Percentiles rank a stretch among this genome's conserved stretches.
phyloP scores from a whole-genome alignment of 2,888 invertebrate genomes.

The Yponomeuta cagnagella region DNA sequence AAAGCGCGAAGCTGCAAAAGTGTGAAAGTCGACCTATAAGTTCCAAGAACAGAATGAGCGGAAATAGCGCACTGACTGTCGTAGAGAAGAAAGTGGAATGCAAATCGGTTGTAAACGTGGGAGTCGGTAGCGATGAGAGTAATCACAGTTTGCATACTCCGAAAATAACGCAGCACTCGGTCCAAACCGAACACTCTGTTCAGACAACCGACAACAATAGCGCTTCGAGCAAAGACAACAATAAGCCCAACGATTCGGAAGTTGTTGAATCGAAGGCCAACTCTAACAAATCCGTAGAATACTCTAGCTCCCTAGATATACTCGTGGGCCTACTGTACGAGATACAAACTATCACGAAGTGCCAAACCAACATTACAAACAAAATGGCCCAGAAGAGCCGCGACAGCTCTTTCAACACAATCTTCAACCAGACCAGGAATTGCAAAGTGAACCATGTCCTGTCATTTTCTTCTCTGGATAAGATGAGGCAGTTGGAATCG shows the following conservation, averaged over 20 bases:
- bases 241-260: background rate
- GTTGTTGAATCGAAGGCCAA: background rate
- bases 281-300: constrained; percentile 18
- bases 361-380: constrained; percentile 38
- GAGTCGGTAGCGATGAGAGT: background rate
- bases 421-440: constrained; percentile 30
- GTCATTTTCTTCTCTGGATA: constrained; percentile 42
- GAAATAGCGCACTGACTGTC: background rate
- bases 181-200: background rate
- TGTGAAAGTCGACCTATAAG: background rate
- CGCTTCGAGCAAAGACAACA: background rate
- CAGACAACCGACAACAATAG: background rate
- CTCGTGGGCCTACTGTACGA: constrained; percentile 58
- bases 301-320: constrained; percentile 54
- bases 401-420: constrained; percentile 27
- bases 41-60: background rate
- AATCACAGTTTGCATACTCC: background rate
- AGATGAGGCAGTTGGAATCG: constrained; percentile 38
- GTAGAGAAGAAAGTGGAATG: background rate
- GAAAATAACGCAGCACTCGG: background rate
- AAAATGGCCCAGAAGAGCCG: constrained; percentile 17
- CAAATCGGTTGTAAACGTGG: background rate
- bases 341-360: constrained; percentile 57
- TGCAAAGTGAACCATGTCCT: constrained; percentile 25
- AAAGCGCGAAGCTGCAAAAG: background rate